Percentiles rank a stretch among this genome's conserved stretches.
phyloP scores from a whole-genome alignment of 2,888 invertebrate species.

The Campoplex capitator region DNA sequence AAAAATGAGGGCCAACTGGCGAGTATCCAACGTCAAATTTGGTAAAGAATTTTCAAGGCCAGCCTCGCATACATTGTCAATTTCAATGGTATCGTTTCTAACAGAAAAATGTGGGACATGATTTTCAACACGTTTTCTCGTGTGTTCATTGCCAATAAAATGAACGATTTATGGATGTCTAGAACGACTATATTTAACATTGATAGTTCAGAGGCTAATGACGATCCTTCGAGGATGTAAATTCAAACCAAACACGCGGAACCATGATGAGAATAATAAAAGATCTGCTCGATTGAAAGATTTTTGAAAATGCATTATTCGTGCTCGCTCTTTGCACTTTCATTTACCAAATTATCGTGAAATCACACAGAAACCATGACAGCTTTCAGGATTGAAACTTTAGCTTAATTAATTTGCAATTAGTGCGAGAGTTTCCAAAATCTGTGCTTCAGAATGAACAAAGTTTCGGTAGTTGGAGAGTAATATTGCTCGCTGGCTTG shows the following conservation, averaged over 20 bases:
- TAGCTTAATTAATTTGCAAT: slow-evolving; percentile 24
- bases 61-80: slow-evolving; percentile 32
- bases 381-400: neutral
- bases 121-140: slow-evolving; percentile 35
- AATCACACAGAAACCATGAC: neutral
- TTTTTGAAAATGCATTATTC: neutral
- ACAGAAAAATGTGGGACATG: slow-evolving; percentile 31
- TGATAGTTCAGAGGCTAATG: neutral
- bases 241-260: neutral
- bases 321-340: neutral
- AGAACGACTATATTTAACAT: too few species aligned
- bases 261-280: neutral
- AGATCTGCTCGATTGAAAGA: neutral
- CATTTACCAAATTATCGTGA: neutral
- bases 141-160: neutral
- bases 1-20: slow-evolving; percentile 33
- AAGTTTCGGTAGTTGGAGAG: slow-evolving; percentile 46
- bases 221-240: neutral
- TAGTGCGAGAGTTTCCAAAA: slow-evolving; percentile 22
- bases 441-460: neutral
- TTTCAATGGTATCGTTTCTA: slow-evolving; percentile 41
- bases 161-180: neutral
- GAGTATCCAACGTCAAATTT: neutral
- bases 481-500: slow-evolving; percentile 16
- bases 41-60: neutral